Base-by-base conservation (phyloP, 1,140 invertebrate species). In the honey bee (Apis mellifera) region DNA sequence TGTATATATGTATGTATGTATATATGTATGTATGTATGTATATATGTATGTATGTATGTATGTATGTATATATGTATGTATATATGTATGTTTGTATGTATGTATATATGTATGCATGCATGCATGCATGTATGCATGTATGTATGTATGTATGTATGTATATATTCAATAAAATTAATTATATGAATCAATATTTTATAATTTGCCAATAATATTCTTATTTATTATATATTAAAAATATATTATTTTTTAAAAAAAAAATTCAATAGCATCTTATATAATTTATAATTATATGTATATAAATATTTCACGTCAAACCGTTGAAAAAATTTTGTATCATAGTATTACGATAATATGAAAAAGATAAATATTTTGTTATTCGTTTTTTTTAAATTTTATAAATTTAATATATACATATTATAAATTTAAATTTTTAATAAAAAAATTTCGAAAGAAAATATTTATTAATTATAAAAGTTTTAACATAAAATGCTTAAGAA, bases 81-180 rank as follows among this genome's bases (percentile, higher is more conserved):
- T n/a, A n/a, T n/a, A n/a, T n/a, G n/a, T n/a, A n/a, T n/a, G n/a
- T n/a, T n/a, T n/a, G n/a, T n/a, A 71, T 32, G 52, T 48, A 50
- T 75, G 32, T 62, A 21, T 54, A 42, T 42, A 5, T 42, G 7
- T 42, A 5, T 42, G 7, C 7, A 42, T 42, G 7, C 23, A 50
- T 75, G n/a, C n/a, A n/a, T n/a, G n/a, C n/a, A n/a, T n/a, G n/a
- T n/a, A n/a, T n/a, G n/a, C n/a, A n/a, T n/a, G n/a, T n/a, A n/a
- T n/a, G n/a, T n/a, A 64, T 62, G 21, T 54, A 42, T 42, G 7
- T 32, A 3, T 11, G 52, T 62, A 26, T 54, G 7, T 42, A 42
- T 32, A 3, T 11, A 13, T 62, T 21, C n/a, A n/a, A 26, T 59
- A 21, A 74, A 76, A 76, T 66, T 76, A 76, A 64, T 76, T 26